Conservation (phyloP, 2,113 vertebrate genomes). For the Heterocephalus glaber region DNA sequence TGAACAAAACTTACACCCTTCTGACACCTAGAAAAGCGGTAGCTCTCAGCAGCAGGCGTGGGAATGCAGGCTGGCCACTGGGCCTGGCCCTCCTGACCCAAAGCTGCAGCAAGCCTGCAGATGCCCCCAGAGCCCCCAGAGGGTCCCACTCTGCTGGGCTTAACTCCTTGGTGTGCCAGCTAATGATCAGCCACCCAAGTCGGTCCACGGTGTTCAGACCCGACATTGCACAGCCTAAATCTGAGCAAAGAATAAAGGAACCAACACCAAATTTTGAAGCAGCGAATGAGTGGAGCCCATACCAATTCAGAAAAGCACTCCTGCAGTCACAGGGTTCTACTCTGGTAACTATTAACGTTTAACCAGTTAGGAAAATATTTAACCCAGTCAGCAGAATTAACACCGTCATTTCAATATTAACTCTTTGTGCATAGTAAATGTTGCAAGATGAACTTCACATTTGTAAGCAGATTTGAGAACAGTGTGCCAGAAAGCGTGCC, state of each 20-base stretch:
- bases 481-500: conserved; percentile 83
- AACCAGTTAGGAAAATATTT: conserved; percentile 87
- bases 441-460: conserved; percentile 87
- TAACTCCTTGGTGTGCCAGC: conserved; percentile 55
- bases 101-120: conserved; percentile 69
- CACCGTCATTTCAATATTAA: conserved; percentile 85
- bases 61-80: conserved; percentile 25
- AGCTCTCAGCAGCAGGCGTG: conserved; percentile 78
- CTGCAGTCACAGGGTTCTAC: conserved; percentile 72
- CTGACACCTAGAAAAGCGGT: conserved; percentile 81
- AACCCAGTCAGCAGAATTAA: conserved; percentile 88
- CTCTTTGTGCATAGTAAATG: conserved; percentile 88
- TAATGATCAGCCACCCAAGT: conserved; percentile 56
- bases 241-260: conserved; percentile 81
- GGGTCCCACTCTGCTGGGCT: conserved; percentile 75
- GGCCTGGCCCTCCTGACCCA: conserved; percentile 70
- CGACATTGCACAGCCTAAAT: conserved; percentile 80
- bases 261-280: conserved; percentile 77
- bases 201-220: conserved; percentile 58
- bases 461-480: conserved; percentile 86
- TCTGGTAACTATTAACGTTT: conserved; percentile 82
- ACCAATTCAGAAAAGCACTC: conserved; percentile 81
- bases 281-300: conserved; percentile 69
- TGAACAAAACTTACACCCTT: conserved; percentile 85
- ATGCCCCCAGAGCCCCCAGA: background rate